These are phyloP conservation scores for Lottia gigantea DNA, from an alignment of 2,888 invertebrate genomes.

Conservation along the genomic window DNA sequence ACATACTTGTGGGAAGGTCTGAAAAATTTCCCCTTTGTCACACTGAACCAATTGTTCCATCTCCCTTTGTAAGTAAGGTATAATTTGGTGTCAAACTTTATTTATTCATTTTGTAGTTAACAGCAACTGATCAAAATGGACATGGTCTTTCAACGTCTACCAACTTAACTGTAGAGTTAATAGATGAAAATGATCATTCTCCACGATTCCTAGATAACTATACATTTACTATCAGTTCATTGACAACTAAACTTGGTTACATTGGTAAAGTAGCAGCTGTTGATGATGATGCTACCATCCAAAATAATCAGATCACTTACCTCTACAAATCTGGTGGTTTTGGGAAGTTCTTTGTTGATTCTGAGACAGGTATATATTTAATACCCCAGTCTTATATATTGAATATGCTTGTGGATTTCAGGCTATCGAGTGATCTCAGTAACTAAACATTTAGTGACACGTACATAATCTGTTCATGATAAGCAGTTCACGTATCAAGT, in stretches of 20 bases:
- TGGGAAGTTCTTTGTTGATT: conserved; percentile 34
- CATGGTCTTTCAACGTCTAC: conserved; percentile 25
- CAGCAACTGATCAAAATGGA: conserved; percentile 32
- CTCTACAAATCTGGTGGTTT: conserved; percentile 23
- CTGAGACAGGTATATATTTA: conserved; percentile 24
- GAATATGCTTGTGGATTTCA: no score
- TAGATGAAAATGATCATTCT: conserved; percentile 32
- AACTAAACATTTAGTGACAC: no score
- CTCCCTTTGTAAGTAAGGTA: background rate
- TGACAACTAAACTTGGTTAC: background rate
- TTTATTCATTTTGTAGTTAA: conserved; percentile 20
- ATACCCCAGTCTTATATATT: no score
- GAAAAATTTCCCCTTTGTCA: no score
- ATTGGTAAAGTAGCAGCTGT: conserved; percentile 21
- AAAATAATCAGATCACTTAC: conserved; percentile 24
- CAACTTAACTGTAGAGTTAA: conserved; percentile 25
- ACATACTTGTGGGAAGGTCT: no score
- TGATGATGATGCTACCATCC: conserved; percentile 18
- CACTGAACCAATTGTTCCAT: no score
- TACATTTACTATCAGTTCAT: conserved; percentile 10
- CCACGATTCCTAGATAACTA: conserved; percentile 24
- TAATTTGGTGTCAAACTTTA: background rate
- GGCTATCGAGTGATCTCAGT: no score
- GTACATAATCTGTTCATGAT: no score
- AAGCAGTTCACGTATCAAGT: no score